Conservation (phyloP, 2,888 invertebrate genomes). For the Oxytorus armatus region DNA sequence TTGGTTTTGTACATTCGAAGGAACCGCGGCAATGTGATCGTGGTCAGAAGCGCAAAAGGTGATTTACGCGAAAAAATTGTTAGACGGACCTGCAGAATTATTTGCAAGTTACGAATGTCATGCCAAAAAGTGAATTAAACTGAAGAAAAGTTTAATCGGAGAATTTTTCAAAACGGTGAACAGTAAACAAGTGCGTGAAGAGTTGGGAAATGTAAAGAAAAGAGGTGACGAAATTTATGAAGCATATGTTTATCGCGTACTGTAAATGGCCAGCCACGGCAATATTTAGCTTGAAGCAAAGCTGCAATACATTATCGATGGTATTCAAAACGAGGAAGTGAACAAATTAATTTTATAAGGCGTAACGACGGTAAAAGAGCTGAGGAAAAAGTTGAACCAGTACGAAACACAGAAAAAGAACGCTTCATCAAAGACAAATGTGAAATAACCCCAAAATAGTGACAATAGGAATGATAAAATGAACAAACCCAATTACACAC, state of each 20-base stretch:
- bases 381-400: neutral
- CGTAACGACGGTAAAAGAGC: neutral
- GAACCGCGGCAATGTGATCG: conserved; percentile 22
- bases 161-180: neutral
- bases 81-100: conserved; percentile 36
- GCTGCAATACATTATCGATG: neutral
- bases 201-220: conserved; percentile 21
- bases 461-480: neutral
- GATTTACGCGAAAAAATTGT: conserved; percentile 28
- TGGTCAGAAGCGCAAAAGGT: conserved; percentile 38
- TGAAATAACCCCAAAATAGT: neutral
- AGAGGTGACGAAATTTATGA: conserved; percentile 35
- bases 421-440: neutral
- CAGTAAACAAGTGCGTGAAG: conserved; percentile 23
- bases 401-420: neutral
- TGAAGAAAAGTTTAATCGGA: conserved; percentile 13
- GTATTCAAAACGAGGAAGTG: neutral
- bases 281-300: neutral
- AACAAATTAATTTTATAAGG: neutral
- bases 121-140: neutral
- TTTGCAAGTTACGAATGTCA: conserved; percentile 19
- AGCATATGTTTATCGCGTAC: conserved; percentile 35
- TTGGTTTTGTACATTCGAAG: conserved; percentile 28
- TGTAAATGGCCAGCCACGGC: too few relatives aligned
- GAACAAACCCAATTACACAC: neutral